Percentiles rank a stretch among this genome's conserved stretches.
phyloP scores from a whole-genome alignment of 2,797 vertebrate species.

The Phrynocephalus guinanensis region DNA sequence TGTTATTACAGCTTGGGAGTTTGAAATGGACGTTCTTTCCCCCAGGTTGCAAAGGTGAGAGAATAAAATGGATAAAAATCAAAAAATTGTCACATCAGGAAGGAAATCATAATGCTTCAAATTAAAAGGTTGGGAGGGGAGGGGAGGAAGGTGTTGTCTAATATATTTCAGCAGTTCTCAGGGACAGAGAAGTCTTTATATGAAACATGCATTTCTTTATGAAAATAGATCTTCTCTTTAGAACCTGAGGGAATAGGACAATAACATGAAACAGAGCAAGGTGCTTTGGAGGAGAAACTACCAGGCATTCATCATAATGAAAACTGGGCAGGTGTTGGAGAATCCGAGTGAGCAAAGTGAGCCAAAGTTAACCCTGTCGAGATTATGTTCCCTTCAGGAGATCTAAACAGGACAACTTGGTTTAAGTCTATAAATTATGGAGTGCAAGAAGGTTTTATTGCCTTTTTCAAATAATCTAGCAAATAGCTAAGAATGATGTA shows the following conservation, averaged over 20 bases:
- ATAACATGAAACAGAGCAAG: background rate
- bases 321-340: background rate
- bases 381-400: background rate
- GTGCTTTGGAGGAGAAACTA: background rate
- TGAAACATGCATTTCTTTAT: background rate
- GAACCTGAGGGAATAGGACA: slow-evolving; percentile 8
- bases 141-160: background rate
- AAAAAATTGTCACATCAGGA: slow-evolving; percentile 34
- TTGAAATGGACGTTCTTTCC: slow-evolving; percentile 33
- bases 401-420: background rate
- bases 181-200: slow-evolving; percentile 10
- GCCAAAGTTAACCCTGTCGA: background rate
- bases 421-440: background rate
- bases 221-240: slow-evolving; percentile 32
- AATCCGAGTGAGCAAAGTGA: background rate
- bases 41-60: slow-evolving; percentile 13
- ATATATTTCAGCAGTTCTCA: slow-evolving; percentile 4
- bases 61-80: slow-evolving; percentile 40
- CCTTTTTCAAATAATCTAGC: background rate
- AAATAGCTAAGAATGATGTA: background rate
- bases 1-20: slow-evolving; percentile 43
- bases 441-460: background rate
- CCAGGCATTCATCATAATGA: background rate
- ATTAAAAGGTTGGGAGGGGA: background rate
- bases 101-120: slow-evolving; percentile 3